phyloP scores from a whole-genome alignment of 1,140 invertebrate species.

The Chrysopa pallens region DNA sequence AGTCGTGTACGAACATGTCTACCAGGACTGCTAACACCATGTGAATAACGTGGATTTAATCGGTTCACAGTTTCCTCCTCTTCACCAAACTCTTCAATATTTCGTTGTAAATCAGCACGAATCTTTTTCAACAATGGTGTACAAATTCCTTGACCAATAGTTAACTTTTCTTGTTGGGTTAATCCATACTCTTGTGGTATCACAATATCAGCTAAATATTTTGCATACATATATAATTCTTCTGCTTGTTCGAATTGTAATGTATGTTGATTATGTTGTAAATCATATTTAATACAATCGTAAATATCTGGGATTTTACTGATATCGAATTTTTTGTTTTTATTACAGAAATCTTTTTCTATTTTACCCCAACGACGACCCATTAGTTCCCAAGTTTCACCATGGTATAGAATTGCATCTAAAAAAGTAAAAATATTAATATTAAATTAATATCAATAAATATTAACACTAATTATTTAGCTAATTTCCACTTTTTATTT shows the following conservation, averaged over 20 bases:
- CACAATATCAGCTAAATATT: constrained; percentile 93
- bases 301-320: constrained; percentile 99
- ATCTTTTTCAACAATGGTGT: constrained; percentile 94
- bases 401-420: constrained; percentile 88
- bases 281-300: constrained; percentile 98
- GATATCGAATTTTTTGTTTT: constrained; percentile 87
- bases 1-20: constrained; percentile 90
- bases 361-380: constrained; percentile 95
- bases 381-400: constrained; percentile 98
- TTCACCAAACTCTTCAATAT: constrained; percentile 72
- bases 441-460: too few species aligned
- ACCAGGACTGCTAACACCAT: constrained; percentile 94
- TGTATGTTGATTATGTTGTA: constrained; percentile 94
- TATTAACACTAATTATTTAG: too few species aligned
- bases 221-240: constrained; percentile 87
- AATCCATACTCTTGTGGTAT: constrained; percentile 99
- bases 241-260: constrained; percentile 87
- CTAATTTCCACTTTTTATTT: too few species aligned
- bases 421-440: constrained; percentile 14
- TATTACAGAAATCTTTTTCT: constrained; percentile 94
- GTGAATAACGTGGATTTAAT: constrained; percentile 91
- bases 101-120: constrained; percentile 81
- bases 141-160: constrained; percentile 94
- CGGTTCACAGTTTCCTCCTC: constrained; percentile 91
- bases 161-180: constrained; percentile 86